Base-by-base conservation (phyloP, 2,888 invertebrate species). In the Eristalis tenax region DNA sequence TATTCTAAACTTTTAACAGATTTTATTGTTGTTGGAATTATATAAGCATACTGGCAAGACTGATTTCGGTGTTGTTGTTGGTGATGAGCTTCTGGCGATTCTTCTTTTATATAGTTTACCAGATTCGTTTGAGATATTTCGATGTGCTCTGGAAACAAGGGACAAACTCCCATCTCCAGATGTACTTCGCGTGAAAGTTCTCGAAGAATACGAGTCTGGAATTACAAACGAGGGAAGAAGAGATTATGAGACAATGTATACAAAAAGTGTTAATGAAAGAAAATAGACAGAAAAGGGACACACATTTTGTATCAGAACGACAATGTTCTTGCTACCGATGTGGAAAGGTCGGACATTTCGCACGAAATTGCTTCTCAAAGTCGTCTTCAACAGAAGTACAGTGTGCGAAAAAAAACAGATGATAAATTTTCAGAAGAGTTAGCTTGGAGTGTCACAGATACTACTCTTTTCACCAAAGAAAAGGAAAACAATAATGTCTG, bases 321-420 rank as follows among this genome's bases (percentile, higher is more conserved):
- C 26, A 61, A 61, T 11, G 26, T 26, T 61, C 26, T 57, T 57
- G 57, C 57, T 57, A 57, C 57, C 18, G 18, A 57, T 57, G 57
- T 18, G 57, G 57, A 35, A 57, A 57, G 57, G 57, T 57, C 57
- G 57, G 18, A 57, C 57, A 57, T 57, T 57, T 57, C 18, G 57
- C 57, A 23, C 26, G 26, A 26, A 26, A 26, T 26, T 26, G 26
- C 26, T 26, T 26, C 26, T 26, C 26, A 26, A 26, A 3, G 57
- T 15, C 11, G n/a, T 18, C 57, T 8, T 57, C 57, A 23, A 57
- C 1, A 18, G 57, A 57, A 18, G 8, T 18, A 57, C 57, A 57
- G 57, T 57, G 11, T 57, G 57, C 57, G 57, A 57, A 57, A 57
- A n/a, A 57, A 57, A 18, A 18, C 57, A 57, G 57, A 57, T 15